Conservation (phyloP, 2,888 invertebrate genomes). For the Colletes collaris region DNA sequence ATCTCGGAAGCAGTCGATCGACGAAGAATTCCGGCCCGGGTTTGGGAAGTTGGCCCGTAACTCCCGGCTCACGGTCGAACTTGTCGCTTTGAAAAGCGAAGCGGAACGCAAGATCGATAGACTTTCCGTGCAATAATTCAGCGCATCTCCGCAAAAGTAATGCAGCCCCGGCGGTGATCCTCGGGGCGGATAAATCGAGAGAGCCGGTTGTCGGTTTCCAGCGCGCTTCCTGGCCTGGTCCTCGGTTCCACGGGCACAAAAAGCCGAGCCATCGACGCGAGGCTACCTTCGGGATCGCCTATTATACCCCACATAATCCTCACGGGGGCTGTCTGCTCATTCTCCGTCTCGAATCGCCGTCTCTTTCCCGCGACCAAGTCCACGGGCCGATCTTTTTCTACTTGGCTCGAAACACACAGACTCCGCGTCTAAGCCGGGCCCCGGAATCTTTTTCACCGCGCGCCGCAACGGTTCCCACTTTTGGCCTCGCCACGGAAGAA, state of each 20-base stretch:
- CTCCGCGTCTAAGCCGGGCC: constrained; percentile 26
- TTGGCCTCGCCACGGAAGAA: constrained; percentile 57
- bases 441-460: constrained; percentile 61
- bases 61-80: not conserved
- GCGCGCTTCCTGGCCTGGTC: constrained; percentile 24
- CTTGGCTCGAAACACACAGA: constrained; percentile 30
- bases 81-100: constrained; percentile 30
- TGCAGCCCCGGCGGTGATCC: constrained; percentile 41
- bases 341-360: not conserved
- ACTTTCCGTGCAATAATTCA: constrained; percentile 52
- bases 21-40: constrained; percentile 24
- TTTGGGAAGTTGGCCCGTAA: constrained; percentile 4
- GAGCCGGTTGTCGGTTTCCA: constrained; percentile 46
- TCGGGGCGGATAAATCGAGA: constrained; percentile 61
- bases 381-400: not conserved
- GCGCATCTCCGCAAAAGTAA: constrained; percentile 67
- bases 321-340: constrained; percentile 32
- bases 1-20: constrained; percentile 11
- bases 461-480: constrained; percentile 41
- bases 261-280: constrained; percentile 65
- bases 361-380: not conserved
- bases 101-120: constrained; percentile 33
- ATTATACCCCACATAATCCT: constrained; percentile 68
- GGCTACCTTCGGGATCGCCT: constrained; percentile 67
- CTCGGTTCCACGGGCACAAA: constrained; percentile 47